A percentile compares a stretch with the other conserved stretches of the same genome.
phyloP scores from a whole-genome alignment of 2,797 vertebrate genomes.

The Malurus splendens region DNA sequence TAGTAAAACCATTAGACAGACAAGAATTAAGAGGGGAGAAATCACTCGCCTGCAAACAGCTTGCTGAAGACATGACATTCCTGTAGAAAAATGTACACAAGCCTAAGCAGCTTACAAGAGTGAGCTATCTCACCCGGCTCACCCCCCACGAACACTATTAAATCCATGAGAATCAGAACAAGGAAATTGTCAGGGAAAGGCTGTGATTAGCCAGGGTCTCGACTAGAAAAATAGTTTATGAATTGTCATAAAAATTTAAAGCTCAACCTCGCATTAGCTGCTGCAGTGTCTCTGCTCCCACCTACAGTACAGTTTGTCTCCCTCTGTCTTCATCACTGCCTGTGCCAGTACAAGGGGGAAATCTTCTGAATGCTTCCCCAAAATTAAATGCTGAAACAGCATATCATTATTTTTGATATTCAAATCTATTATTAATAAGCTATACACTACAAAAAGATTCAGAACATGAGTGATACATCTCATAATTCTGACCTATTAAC shows the following conservation, averaged over 20 bases:
- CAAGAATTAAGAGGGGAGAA: conserved; percentile 42
- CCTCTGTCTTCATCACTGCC: background rate
- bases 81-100: conserved; percentile 55
- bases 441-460: conserved; percentile 55
- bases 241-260: conserved; percentile 65
- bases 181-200: conserved; percentile 54
- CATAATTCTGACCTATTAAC: conserved; percentile 57
- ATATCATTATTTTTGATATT: conserved; percentile 59
- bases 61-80: conserved; percentile 55
- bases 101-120: conserved; percentile 55
- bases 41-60: conserved; percentile 37
- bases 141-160: conserved; percentile 49
- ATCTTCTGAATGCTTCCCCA: conserved; percentile 37
- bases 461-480: conserved; percentile 43
- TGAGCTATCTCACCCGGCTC: background rate
- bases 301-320: conserved; percentile 53
- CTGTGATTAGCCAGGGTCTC: conserved; percentile 38
- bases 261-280: conserved; percentile 45
- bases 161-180: conserved; percentile 58
- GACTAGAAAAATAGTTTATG: conserved; percentile 46
- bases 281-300: conserved; percentile 61
- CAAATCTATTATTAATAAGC: conserved; percentile 62
- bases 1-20: conserved; percentile 44
- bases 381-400: conserved; percentile 62
- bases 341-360: conserved; percentile 43